phyloP scores from a whole-genome alignment of 2,113 vertebrate species.

The Corythoichthys haematopterus region DNA sequence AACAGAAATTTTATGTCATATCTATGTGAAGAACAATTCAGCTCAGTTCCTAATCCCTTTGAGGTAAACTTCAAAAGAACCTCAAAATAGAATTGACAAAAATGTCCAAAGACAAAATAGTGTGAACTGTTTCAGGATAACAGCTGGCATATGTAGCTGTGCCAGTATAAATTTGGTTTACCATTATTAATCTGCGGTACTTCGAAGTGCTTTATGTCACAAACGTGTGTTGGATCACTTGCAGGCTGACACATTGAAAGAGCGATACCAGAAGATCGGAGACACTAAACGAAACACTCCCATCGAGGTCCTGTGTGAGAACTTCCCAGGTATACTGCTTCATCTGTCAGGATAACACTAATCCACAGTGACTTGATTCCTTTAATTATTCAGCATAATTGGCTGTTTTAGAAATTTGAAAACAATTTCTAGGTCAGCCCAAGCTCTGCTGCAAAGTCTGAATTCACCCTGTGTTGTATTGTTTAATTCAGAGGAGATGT shows the following conservation, averaged over 20 bases:
- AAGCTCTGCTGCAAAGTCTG: neutral
- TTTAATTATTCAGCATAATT: neutral
- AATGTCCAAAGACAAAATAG: neutral
- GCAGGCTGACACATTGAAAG: conserved; percentile 97
- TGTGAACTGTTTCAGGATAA: neutral
- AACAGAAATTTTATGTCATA: no score
- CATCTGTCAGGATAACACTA: neutral
- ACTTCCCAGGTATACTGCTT: conserved; percentile 84
- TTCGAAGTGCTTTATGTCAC: neutral
- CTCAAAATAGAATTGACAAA: neutral
- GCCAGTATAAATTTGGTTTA: neutral
- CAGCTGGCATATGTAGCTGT: neutral
- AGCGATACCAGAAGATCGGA: conserved; percentile 98
- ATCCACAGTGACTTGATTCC: neutral
- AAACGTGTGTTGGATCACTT: conserved; percentile 26
- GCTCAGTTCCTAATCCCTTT: neutral
- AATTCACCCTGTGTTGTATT: neutral
- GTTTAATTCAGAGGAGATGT: conserved; percentile 90
- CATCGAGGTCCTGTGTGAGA: conserved; percentile 97
- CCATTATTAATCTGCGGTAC: neutral
- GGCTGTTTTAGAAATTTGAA: neutral
- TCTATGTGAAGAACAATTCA: neutral
- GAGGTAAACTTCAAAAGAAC: neutral
- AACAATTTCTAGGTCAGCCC: neutral
- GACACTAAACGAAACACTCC: conserved; percentile 99